Percentiles rank a stretch among this genome's conserved stretches.
Conservation (phyloP, 2,888 invertebrate species). For the Anagyrus pseudococci region DNA sequence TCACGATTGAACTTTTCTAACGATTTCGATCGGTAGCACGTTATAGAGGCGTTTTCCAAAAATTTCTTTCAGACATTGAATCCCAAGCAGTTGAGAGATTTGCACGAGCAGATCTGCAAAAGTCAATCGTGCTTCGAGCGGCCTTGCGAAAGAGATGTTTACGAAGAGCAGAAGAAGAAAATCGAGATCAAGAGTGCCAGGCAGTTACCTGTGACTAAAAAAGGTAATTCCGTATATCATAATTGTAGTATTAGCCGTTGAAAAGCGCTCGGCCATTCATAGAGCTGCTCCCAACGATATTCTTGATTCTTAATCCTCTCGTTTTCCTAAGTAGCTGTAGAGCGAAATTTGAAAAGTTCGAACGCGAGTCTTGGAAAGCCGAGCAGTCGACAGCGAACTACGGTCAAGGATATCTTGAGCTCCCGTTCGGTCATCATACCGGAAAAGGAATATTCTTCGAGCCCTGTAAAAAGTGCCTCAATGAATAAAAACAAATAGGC, state of each 20-base stretch:
- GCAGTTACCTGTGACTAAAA: neutral
- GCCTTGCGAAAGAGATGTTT: slow-evolving; percentile 4
- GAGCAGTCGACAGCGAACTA: neutral
- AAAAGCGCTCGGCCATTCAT: no score
- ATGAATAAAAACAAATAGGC: neutral
- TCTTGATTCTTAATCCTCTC: no score
- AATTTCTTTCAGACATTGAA: slow-evolving; percentile 10
- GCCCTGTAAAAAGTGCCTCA: slow-evolving; percentile 3
- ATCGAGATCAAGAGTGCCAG: slow-evolving; percentile 1
- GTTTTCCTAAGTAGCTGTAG: no score
- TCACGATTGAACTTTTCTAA: neutral
- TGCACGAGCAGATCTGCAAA: slow-evolving; percentile 27
- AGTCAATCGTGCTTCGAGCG: neutral
- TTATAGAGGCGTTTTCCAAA: no score
- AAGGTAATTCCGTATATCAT: slow-evolving; percentile 11
- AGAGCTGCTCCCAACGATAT: no score
- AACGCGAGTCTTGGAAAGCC: neutral
- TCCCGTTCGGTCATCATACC: slow-evolving; percentile 10
- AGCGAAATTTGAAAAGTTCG: neutral
- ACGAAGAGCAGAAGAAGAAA: slow-evolving; percentile 19
- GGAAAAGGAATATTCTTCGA: slow-evolving; percentile 30
- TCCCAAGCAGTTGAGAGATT: slow-evolving; percentile 5
- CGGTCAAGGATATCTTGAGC: slow-evolving; percentile 2
- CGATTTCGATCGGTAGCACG: no score
- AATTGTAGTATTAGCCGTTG: no score